These are phyloP conservation scores for Cylindroiulus punctatus DNA, from an alignment of 2,888 invertebrate genomes.

Conservation along the genomic window DNA sequence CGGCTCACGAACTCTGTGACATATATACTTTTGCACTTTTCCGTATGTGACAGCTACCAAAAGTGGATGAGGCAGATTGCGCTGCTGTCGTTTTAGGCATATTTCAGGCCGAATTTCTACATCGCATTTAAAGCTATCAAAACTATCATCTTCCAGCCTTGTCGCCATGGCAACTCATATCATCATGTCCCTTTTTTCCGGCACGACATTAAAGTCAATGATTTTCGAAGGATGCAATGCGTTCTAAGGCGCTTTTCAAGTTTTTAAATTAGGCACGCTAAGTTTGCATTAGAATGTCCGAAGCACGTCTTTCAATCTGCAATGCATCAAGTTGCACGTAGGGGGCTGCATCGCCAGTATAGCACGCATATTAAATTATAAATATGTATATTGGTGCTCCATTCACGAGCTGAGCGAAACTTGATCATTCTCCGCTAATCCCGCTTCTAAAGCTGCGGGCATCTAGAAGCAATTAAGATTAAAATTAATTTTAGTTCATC, in stretches of 20 bases:
- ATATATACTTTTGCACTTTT: neutral
- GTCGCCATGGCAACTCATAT: neutral
- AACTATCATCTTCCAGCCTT: neutral
- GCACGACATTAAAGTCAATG: neutral
- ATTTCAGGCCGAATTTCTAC: neutral
- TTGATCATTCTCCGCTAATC: neutral
- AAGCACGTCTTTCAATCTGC: neutral
- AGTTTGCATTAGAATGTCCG: neutral
- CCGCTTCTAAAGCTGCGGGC: neutral
- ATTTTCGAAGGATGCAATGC: neutral
- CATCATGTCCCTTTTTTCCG: neutral
- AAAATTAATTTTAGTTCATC: constrained; percentile 37
- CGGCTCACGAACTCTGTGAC: neutral
- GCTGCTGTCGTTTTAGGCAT: neutral
- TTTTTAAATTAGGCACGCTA: neutral
- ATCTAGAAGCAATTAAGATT: constrained; percentile 31
- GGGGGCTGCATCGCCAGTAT: neutral
- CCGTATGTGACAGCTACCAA: neutral
- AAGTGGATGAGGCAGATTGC: constrained; percentile 1
- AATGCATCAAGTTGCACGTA: neutral
- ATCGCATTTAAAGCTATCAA: constrained; percentile 8
- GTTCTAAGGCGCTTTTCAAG: neutral
- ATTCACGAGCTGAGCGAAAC: neutral
- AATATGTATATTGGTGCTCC: neutral
- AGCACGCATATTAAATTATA: neutral